Conservation (phyloP, 2,113 vertebrate species). For the Lepidothrix coronata region DNA sequence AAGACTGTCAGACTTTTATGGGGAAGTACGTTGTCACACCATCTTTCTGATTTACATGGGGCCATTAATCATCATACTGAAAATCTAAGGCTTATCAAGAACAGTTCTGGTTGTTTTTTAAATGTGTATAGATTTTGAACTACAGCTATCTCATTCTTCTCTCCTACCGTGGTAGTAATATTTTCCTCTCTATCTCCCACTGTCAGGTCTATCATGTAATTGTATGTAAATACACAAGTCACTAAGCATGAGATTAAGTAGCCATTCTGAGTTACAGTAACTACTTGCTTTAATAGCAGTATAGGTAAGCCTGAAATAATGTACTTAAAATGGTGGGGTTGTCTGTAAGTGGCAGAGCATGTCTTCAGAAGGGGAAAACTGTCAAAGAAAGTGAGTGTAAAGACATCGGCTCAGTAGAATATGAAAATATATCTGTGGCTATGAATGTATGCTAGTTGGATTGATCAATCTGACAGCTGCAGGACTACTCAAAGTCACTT, state of each 20-base stretch:
- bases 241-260: not conserved
- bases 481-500: not conserved
- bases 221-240: not conserved
- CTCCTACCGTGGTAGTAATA: not conserved
- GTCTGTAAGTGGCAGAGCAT: not conserved
- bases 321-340: not conserved
- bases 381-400: not conserved
- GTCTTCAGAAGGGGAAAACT: not conserved
- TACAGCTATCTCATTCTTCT: not conserved
- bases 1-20: not conserved
- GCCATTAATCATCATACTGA: not conserved
- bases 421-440: not conserved
- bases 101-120: not conserved
- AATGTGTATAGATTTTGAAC: not conserved
- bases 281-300: not conserved
- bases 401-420: not conserved
- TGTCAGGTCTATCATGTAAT: not conserved
- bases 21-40: not conserved
- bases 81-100: not conserved
- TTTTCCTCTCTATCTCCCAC: not conserved
- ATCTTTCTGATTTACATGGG: conserved; percentile 1
- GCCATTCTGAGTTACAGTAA: not conserved
- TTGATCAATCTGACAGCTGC: not conserved
- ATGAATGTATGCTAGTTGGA: not conserved
- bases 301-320: not conserved